Percentiles rank a stretch among this genome's conserved stretches.
phyloP scores from a whole-genome alignment of 2,113 vertebrate genomes.

The Phyllostomus discolor region DNA sequence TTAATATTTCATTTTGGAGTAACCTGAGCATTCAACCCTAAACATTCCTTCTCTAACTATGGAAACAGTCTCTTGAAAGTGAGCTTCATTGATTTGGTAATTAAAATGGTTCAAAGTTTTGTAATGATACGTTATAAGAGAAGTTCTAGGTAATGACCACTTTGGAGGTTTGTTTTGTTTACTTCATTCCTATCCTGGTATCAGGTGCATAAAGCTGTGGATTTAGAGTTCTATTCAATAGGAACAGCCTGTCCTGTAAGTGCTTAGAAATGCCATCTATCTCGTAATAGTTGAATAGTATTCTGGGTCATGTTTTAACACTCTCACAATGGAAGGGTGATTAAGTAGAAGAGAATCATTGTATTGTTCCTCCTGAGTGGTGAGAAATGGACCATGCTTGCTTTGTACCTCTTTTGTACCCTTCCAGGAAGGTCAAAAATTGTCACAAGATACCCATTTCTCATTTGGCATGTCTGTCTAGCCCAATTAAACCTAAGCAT shows the following conservation, averaged over 20 bases:
- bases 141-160: background rate
- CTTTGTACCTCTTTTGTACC: background rate
- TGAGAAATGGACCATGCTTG: background rate
- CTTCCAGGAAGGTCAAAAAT: background rate
- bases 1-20: background rate
- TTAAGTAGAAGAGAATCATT: background rate
- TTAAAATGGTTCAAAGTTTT: background rate
- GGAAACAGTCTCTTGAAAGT: slow-evolving; percentile 7
- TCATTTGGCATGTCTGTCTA: background rate
- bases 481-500: background rate
- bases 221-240: background rate
- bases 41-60: background rate
- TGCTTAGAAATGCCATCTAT: background rate
- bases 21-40: background rate
- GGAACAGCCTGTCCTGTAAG: background rate
- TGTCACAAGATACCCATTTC: background rate
- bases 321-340: background rate
- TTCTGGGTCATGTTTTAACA: background rate
- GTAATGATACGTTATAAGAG: background rate
- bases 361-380: background rate
- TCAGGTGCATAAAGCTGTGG: background rate
- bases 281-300: background rate
- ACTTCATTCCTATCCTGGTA: background rate
- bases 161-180: background rate
- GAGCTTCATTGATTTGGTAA: background rate